A percentile compares a stretch with the other conserved stretches of the same genome.
Conservation (phyloP, 1,140 invertebrate genomes). For the Rhysida immarginata region DNA sequence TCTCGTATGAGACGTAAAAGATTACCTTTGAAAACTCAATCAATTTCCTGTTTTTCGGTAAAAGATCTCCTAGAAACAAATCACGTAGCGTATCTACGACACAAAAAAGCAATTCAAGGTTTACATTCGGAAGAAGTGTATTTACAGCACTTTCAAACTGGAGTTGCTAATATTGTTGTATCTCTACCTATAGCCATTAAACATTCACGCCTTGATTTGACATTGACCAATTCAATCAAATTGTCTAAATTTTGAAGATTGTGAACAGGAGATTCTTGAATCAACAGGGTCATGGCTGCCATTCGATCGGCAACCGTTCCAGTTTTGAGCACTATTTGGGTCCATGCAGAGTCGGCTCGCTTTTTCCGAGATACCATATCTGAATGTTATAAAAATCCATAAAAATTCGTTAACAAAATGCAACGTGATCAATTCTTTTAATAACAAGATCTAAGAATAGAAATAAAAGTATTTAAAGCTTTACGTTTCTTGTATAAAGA, state of each 20-base stretch:
- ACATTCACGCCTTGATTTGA: conserved; percentile 63
- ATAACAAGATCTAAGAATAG: too few relatives aligned
- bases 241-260: conserved; percentile 52
- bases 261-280: conserved; percentile 71
- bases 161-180: too few relatives aligned
- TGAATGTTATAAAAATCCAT: too few relatives aligned
- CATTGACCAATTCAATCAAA: conserved; percentile 60
- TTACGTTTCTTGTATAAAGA: too few relatives aligned
- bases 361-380: background rate
- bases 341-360: conserved; percentile 41
- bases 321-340: conserved; percentile 57
- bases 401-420: too few relatives aligned
- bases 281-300: conserved; percentile 60
- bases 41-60: conserved; percentile 55
- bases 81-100: conserved; percentile 50
- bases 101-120: conserved; percentile 4
- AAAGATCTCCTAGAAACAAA: conserved; percentile 55
- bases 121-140: too few relatives aligned
- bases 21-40: conserved; percentile 54
- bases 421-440: too few relatives aligned
- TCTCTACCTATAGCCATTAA: conserved; percentile 40
- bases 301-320: conserved; percentile 73
- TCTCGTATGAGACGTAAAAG: too few relatives aligned
- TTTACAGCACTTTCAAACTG: too few relatives aligned
- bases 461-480: too few relatives aligned